Evolutionary conservation across 2,888 invertebrate genomes (phyloP), one percentile per base, ranked within the genome.

Genomic region (Leucophora obtusa): DNA sequence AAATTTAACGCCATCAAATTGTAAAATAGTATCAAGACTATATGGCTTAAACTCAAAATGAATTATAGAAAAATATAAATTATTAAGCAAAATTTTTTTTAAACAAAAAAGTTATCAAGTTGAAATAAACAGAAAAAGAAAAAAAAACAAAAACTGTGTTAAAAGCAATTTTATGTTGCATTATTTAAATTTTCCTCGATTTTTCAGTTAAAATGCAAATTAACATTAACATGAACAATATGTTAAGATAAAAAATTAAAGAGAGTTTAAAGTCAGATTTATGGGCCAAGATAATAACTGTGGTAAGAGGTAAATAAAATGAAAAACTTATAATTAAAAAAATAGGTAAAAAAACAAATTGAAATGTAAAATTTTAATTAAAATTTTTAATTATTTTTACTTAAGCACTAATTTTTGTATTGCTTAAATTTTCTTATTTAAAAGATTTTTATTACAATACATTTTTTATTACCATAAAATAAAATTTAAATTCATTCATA

Each of bases 61-160:
- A 80, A 76, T 80, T 76, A 80, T 80, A 80, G 76, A 80, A 80
- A 80, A 80, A 80, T 80, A 80, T 80, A 80, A 80, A 80, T 80
- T 68, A 80, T 80, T 76, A 28, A 28, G 28, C 28, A 33, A 33
- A 63, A 69, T 58, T 11, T 38, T 9, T 9, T 38, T 38, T 5
- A 38, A 47, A 47, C n/a, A 14, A 47, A 14, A 14, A 50, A 69
- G 62, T 62, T 75, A 63, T 63, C 62, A 35, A 70, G 63, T 63
- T 21, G 28, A 62, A 66, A 56, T 50, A 53, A 68, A 70, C 51
- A 59, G 38, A 33, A 14, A 65, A 54, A 59, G 68, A 51, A 28
- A 17, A 58, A 68, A 43, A 80, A 17, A 58, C 62, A 43, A 80
- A 63, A 69, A 58, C 68, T 81, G 69, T 77, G 73, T 70, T 81